Base-by-base conservation (phyloP, 1,140 invertebrate species). In the Vanessa atalanta region DNA sequence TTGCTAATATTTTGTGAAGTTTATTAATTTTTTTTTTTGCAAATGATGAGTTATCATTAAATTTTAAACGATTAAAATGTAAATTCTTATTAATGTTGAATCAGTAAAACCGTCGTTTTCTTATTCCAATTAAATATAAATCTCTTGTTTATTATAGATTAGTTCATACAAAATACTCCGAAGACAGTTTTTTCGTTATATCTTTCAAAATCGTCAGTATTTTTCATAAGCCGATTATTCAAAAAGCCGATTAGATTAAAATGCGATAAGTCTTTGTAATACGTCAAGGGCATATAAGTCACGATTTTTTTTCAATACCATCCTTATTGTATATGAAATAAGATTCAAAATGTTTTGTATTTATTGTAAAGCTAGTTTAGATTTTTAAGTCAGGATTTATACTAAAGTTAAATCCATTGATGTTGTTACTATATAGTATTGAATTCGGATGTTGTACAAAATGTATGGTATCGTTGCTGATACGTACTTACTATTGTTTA, bases 161-260 rank as follows among this genome's bases (percentile, higher is more conserved):
- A 13, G 16, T 14, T 43, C 37, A 43, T 43, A 11, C 31, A 61
- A 37, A 61, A 37, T 37, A 37, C 57, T 31, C 31, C 23, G 6
- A 61, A 61, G 57, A 9, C 23, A 16, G 23, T 15, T 61, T 61
- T 61, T 61, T 14, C 31, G 57, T 61, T 13, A 31, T 31, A 61
- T n/a, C 57, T 14, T 61, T 61, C 57, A 37, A 61, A 61, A n/a
- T 61, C 57, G 57, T 37, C 16, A 14, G 57, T 61, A 61, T 61
- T 61, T 61, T 61, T 61, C 53, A 61, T 61, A 37, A 61, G 16
- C 57, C 31, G 31, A 31, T 61, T 61, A 61, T 61, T 37, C 26
- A 23, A 61, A 37, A 61, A 61, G 57, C 23, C 57, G 57, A 61
- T 61, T 61, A 61, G 57, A 31, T 61, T 26, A 61, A 61, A 61